These are phyloP conservation scores for Amphimallon solstitiale DNA, from an alignment of 2,888 invertebrate species.

Conservation along the genomic window DNA sequence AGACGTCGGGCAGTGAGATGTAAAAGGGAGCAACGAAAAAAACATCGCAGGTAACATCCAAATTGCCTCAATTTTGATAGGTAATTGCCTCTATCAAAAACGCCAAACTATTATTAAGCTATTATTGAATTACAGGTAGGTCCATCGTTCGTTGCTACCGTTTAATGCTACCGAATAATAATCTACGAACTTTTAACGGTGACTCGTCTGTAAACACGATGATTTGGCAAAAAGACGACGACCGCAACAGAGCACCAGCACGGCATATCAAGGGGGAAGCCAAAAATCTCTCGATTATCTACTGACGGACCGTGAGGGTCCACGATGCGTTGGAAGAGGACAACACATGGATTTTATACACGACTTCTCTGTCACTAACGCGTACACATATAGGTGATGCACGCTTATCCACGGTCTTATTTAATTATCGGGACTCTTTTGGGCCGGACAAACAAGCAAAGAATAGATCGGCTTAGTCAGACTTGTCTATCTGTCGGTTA, in stretches of 20 bases:
- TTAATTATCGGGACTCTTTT: constrained; percentile 19
- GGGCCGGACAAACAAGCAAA: background rate
- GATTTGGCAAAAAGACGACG: constrained; percentile 41
- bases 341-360: background rate
- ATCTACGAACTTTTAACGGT: constrained; percentile 43
- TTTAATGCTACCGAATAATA: constrained; percentile 45
- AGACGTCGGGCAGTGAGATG: too few relatives aligned
- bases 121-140: constrained; percentile 42
- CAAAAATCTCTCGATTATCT: too few relatives aligned
- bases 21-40: background rate
- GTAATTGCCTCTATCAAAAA: constrained; percentile 41
- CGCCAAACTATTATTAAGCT: constrained; percentile 39
- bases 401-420: constrained; percentile 7
- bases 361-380: too few relatives aligned
- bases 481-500: background rate
- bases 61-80: constrained; percentile 37
- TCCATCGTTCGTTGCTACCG: constrained; percentile 42
- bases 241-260: too few relatives aligned
- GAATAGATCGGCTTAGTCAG: constrained; percentile 17
- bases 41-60: constrained; percentile 13
- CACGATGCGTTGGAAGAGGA: constrained; percentile 6
- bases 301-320: too few relatives aligned
- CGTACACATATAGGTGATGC: background rate
- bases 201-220: constrained; percentile 45
- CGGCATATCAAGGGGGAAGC: too few relatives aligned